phyloP scores from a whole-genome alignment of 2,797 vertebrate genomes.

The Sebastiscus albofasciatus region DNA sequence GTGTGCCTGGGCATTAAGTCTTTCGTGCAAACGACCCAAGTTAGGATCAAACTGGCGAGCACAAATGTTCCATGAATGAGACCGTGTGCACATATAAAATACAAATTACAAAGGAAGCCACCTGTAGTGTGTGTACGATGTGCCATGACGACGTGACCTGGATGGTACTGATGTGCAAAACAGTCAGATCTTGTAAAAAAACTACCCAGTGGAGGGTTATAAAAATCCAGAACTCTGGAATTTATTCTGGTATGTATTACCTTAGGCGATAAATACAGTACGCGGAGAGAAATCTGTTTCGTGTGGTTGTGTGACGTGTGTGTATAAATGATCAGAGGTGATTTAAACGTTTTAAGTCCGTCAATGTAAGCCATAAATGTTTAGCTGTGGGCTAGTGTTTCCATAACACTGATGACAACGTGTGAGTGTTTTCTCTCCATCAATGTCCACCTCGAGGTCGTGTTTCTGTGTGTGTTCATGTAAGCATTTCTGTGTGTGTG shows the following conservation, averaged over 20 bases:
- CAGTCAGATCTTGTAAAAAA: constrained; percentile 45
- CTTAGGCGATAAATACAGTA: constrained; percentile 5
- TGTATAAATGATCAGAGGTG: constrained; percentile 45
- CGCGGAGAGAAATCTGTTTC: constrained; percentile 6
- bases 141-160: not conserved
- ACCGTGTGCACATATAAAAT: not conserved
- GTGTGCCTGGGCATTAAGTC: not conserved
- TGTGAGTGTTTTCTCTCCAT: constrained; percentile 58
- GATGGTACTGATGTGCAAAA: constrained; percentile 36
- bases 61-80: not conserved
- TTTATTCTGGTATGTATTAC: constrained; percentile 26
- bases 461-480: constrained; percentile 36
- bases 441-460: constrained; percentile 30
- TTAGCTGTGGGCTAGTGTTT: constrained; percentile 57
- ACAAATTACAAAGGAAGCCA: not conserved
- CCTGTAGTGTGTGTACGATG: not conserved
- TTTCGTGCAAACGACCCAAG: not conserved
- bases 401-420: constrained; percentile 61
- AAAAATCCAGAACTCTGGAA: constrained; percentile 42
- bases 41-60: not conserved
- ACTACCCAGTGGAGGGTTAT: constrained; percentile 17
- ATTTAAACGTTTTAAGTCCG: constrained; percentile 44
- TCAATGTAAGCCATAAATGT: constrained; percentile 52
- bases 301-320: constrained; percentile 30
- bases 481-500: constrained; percentile 43